A percentile compares a stretch with the other conserved stretches of the same genome.
Evolutionary conservation across 1,140 invertebrate genomes (phyloP).

Genomic region (Lordiphosa mommai): DNA sequence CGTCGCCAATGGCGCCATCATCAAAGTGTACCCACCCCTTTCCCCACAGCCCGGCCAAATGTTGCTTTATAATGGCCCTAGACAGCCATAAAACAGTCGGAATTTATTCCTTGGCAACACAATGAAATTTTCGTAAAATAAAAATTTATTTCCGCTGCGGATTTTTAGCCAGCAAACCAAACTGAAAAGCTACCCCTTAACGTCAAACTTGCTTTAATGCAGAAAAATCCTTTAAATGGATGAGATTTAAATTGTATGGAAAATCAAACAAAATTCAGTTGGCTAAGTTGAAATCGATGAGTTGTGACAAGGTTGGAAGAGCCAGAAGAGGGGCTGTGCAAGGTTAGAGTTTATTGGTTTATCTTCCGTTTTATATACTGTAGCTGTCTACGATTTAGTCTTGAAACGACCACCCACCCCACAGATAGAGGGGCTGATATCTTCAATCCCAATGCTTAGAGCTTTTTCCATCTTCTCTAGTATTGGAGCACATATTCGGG

Average conservation of each 20-base stretch:
- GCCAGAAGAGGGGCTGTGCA: no score
- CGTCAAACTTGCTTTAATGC: not conserved
- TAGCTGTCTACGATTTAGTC: no score
- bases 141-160: slow-evolving; percentile 61
- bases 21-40: slow-evolving; percentile 43
- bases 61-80: slow-evolving; percentile 55
- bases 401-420: no score
- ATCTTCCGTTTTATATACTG: no score
- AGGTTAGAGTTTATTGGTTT: no score
- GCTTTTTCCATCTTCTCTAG: no score
- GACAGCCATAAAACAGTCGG: slow-evolving; percentile 67
- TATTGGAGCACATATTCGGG: no score
- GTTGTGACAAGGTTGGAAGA: no score
- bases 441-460: no score
- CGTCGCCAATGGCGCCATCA: slow-evolving; percentile 44
- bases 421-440: no score
- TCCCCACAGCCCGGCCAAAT: slow-evolving; percentile 6
- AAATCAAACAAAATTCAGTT: not conserved
- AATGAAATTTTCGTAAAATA: slow-evolving; percentile 35
- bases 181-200: slow-evolving; percentile 25
- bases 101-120: slow-evolving; percentile 52
- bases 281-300: not conserved
- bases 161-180: slow-evolving; percentile 15
- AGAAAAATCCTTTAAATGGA: slow-evolving; percentile 19
- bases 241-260: slow-evolving; percentile 23